A percentile compares a stretch with the other conserved stretches of the same genome.
Conservation (phyloP, 2,888 invertebrate genomes). For the Cosmia trapezina region DNA sequence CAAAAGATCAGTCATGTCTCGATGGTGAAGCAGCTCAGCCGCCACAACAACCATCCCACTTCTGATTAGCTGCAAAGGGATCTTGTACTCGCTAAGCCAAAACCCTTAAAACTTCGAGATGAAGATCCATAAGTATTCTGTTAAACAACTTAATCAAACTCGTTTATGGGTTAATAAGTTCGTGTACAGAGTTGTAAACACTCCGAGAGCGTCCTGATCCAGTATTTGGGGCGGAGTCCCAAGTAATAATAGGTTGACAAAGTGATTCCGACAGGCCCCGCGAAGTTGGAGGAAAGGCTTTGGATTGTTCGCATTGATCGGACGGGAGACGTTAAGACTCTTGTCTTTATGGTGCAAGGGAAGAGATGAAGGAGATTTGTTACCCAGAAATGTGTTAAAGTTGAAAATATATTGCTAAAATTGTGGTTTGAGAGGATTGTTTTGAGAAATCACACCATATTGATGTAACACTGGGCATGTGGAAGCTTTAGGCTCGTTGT, state of each 20-base stretch:
- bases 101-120: conserved; percentile 41
- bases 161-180: conserved; percentile 56
- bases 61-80: conserved; percentile 3
- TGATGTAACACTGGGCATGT: no score
- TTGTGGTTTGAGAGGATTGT: no score
- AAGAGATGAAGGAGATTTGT: conserved; percentile 5
- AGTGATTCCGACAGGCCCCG: conserved; percentile 52
- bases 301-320: conserved; percentile 63
- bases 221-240: conserved; percentile 34
- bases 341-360: conserved; percentile 13
- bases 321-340: conserved; percentile 8
- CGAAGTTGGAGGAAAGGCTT: conserved; percentile 43
- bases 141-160: conserved; percentile 59
- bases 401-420: no score
- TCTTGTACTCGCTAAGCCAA: conserved; percentile 9
- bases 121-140: conserved; percentile 39
- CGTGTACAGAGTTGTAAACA: conserved; percentile 46
- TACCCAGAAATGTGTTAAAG: no score
- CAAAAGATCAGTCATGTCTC: neutral
- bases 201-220: conserved; percentile 26
- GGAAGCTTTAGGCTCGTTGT: no score
- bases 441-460: no score
- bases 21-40: neutral
- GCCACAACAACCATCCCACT: neutral
- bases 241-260: conserved; percentile 65